Conservation (phyloP, 2,888 invertebrate genomes). For the Celastrina argiolus region DNA sequence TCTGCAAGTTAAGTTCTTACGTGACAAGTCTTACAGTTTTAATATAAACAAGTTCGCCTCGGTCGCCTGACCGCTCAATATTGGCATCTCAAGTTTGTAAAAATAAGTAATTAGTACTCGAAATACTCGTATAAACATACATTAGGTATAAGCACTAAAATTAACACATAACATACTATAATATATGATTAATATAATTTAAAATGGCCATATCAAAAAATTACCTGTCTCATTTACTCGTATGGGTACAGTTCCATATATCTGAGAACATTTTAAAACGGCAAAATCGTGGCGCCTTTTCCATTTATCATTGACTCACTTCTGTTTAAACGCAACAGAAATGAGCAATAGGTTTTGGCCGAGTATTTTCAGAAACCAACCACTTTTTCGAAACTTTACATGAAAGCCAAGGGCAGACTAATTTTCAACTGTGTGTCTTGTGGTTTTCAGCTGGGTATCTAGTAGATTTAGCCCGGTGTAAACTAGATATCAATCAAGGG, state of each 20-base stretch:
- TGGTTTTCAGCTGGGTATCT: too few species aligned
- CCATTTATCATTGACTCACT: background rate
- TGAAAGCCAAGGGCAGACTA: background rate
- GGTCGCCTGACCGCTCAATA: background rate
- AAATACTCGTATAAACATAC: slow-evolving; percentile 15
- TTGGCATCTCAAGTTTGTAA: slow-evolving; percentile 13
- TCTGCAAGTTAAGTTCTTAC: background rate
- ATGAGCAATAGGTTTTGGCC: background rate
- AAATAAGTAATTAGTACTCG: slow-evolving; percentile 3
- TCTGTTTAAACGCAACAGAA: background rate
- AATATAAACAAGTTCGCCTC: background rate
- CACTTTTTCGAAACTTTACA: background rate
- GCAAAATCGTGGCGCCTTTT: background rate
- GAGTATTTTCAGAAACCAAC: background rate
- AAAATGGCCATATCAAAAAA: slow-evolving; percentile 19
- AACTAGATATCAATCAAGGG: too few species aligned
- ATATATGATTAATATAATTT: slow-evolving; percentile 19
- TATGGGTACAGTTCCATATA: background rate
- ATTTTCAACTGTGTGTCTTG: background rate
- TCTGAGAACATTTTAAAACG: background rate
- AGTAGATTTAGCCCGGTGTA: too few species aligned
- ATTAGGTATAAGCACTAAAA: slow-evolving; percentile 12
- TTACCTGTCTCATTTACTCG: background rate
- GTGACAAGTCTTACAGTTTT: background rate
- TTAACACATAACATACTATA: slow-evolving; percentile 18